Percentiles rank a stretch among this genome's conserved stretches.
phyloP scores from a whole-genome alignment of 2,797 vertebrate species.

The Syndactyla subalaris region DNA sequence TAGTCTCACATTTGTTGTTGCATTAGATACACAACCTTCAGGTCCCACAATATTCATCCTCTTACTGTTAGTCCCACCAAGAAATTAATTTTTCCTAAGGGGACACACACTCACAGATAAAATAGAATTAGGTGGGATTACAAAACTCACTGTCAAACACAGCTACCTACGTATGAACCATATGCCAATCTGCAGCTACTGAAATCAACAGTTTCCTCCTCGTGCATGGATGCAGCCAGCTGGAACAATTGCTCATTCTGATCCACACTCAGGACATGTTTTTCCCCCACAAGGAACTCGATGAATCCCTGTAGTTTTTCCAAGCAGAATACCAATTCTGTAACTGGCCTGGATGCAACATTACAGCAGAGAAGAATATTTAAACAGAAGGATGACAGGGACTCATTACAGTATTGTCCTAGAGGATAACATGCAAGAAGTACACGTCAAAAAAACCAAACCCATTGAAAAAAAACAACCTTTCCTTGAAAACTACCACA shows the following conservation, averaged over 20 bases:
- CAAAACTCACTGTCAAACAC: neutral
- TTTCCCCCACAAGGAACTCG: neutral
- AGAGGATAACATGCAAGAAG: neutral
- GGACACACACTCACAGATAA: neutral
- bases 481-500: neutral
- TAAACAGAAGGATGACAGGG: neutral
- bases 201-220: constrained; percentile 5
- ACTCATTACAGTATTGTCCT: neutral
- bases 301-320: neutral
- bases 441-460: neutral
- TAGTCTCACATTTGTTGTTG: neutral
- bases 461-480: neutral
- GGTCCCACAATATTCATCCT: neutral
- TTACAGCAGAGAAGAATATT: neutral
- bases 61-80: neutral
- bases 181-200: neutral
- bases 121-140: constrained; percentile 2
- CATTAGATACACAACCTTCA: neutral
- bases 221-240: neutral
- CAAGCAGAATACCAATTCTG: constrained; percentile 1
- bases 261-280: neutral
- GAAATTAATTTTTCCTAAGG: neutral
- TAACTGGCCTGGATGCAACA: neutral
- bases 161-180: neutral
- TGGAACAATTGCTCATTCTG: constrained; percentile 9